A percentile compares a stretch with the other conserved stretches of the same genome.
These are phyloP conservation scores for Pyrochroa serraticornis DNA, from an alignment of 2,888 invertebrate genomes.

Conservation along the genomic window DNA sequence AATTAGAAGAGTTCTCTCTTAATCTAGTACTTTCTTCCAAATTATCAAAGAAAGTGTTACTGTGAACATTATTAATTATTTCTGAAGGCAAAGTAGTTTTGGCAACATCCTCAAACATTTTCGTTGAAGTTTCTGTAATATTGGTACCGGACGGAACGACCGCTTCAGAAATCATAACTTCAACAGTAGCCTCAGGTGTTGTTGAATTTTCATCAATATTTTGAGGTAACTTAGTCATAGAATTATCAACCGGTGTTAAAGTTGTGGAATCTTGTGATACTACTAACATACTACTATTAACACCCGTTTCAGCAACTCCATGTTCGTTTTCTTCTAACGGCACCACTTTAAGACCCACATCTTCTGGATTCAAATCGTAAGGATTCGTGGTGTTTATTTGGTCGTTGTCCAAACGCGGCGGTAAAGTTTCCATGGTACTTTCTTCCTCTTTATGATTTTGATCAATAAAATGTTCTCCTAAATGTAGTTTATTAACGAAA, in stretches of 20 bases:
- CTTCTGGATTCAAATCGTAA: slow-evolving; percentile 52
- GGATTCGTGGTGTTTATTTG: slow-evolving; percentile 62
- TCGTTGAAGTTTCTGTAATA: slow-evolving; percentile 15
- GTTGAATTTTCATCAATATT: no score
- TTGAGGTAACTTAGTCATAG: not conserved
- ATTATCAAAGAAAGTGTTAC: slow-evolving; percentile 46
- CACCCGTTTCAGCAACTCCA: slow-evolving; percentile 14
- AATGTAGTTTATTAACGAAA: slow-evolving; percentile 65
- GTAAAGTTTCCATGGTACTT: slow-evolving; percentile 46
- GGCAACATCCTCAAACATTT: slow-evolving; percentile 15
- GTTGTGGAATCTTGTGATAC: not conserved
- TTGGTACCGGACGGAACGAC: not conserved
- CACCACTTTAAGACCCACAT: slow-evolving; percentile 39
- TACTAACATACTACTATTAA: slow-evolving; percentile 3
- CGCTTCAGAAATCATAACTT: no score
- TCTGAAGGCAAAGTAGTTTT: slow-evolving; percentile 42
- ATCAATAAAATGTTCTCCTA: slow-evolving; percentile 53
- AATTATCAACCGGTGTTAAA: not conserved
- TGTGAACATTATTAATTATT: slow-evolving; percentile 51
- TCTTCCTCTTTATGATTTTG: slow-evolving; percentile 36
- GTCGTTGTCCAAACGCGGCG: slow-evolving; percentile 61
- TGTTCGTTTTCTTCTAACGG: slow-evolving; percentile 36
- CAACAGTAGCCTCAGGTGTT: no score
- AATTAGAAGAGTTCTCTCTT: slow-evolving; percentile 13
- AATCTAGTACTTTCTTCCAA: slow-evolving; percentile 13